Evolutionary conservation across 2,888 invertebrate species (phyloP).

Genomic region (Stenotaenia linearis): DNA sequence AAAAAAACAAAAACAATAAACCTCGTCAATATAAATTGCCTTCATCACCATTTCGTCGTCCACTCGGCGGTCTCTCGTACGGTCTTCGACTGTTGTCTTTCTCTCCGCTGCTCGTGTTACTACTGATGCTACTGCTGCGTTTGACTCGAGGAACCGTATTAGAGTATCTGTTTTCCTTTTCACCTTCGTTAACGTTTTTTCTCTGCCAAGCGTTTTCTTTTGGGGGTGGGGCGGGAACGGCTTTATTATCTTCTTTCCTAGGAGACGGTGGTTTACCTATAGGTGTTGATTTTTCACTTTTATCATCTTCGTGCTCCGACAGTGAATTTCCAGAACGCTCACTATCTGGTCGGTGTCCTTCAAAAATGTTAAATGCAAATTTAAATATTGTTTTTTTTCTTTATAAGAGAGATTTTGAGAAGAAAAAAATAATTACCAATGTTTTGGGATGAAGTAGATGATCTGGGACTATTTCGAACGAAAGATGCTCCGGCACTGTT

Average conservation of each 20-base stretch:
- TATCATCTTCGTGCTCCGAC: conserved; percentile 35
- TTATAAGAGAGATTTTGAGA: too few relatives aligned
- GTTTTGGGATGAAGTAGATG: neutral
- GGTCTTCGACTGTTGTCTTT: conserved; percentile 14
- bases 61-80: conserved; percentile 24
- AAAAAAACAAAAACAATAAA: too few relatives aligned
- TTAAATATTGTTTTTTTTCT: too few relatives aligned
- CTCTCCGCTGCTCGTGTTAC: conserved; percentile 28
- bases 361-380: neutral
- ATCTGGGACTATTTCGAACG: neutral
- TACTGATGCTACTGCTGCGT: conserved; percentile 30
- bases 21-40: neutral
- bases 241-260: conserved; percentile 33
- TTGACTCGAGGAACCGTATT: conserved; percentile 31
- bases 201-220: conserved; percentile 43
- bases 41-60: conserved; percentile 2
- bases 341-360: neutral
- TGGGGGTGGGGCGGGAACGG: conserved; percentile 41
- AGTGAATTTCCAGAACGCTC: conserved; percentile 15
- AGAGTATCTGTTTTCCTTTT: conserved; percentile 30
- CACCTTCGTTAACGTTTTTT: conserved; percentile 32
- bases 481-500: neutral
- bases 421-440: neutral
- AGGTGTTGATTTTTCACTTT: neutral
- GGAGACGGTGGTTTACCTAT: conserved; percentile 34